Base-by-base conservation (phyloP, 2,888 invertebrate genomes). In the Globia sparganii region DNA sequence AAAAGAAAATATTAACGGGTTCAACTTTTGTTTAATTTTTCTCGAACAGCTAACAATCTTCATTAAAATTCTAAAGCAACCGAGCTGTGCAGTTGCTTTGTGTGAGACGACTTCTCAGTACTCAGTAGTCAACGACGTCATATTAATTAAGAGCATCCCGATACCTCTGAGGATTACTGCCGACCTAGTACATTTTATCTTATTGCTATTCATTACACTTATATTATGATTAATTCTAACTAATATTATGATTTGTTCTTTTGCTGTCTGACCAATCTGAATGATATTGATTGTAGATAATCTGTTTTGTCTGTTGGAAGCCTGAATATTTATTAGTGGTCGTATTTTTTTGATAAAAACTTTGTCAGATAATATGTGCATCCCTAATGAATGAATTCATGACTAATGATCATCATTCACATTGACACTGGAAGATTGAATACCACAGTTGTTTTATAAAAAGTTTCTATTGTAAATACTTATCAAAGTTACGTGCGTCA, bases 121-220 rank as follows among this genome's bases (percentile, higher is more conserved):
- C 71, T 62, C 62, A 62, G 80, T 76, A 76, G 76, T 82, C 77
- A 80, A 64, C 59, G 73, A 53, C 66, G 76, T 68, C 69, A 69
- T 83, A 83, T 72, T 83, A 80, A 84, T 84, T 76, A 85, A 75
- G 76, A 78, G 56, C 62, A 69, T 77, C 81, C 61, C 68, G 34
- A 70, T 65, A 76, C 80, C 76, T 68, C 70, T 18, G 31, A 49
- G 80, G 13, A 67, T 66, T 77, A 59, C 77, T 78, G 79, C 28
- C 46, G 62, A 67, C 77, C 79, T 77, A 37, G 72, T 85, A 77
- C 71, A 69, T 37, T 72, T 34, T 65, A 25, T 77, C 59, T 75
- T 61, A 84, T 40, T 84, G 64, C 76, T 77, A 70, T 75, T 80
- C 34, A 73, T 79, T 71, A 80, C 21, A 71, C 18, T 25, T n/a